These are phyloP conservation scores for Phrynocephalus guinanensis DNA, from an alignment of 2,797 vertebrate genomes.

Conservation along the genomic window DNA sequence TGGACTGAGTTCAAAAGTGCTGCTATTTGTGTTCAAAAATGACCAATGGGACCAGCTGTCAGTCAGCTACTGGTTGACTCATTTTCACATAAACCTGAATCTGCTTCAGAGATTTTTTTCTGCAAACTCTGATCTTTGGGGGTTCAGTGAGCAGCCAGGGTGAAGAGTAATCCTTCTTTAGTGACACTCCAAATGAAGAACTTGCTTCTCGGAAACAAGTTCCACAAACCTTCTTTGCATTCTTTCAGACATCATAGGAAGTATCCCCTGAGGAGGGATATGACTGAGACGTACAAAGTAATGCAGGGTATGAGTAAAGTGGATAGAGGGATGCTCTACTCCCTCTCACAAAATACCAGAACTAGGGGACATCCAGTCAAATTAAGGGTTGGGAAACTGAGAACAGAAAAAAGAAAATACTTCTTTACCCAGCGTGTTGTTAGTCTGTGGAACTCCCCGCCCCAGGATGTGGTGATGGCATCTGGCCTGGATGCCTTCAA, in stretches of 20 bases:
- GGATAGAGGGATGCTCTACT: too few relatives aligned
- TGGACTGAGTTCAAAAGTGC: not conserved
- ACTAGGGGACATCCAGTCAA: too few relatives aligned
- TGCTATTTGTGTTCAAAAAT: constrained; percentile 1
- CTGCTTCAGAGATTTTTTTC: not conserved
- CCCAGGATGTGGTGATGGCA: too few relatives aligned
- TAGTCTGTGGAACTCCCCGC: too few relatives aligned
- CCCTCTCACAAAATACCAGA: too few relatives aligned
- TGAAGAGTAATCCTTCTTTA: not conserved
- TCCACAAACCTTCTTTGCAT: not conserved
- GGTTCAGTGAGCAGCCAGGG: not conserved
- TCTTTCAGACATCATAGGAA: not conserved
- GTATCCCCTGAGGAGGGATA: too few relatives aligned
- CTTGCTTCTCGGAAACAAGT: not conserved
- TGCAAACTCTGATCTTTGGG: not conserved
- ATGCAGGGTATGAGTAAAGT: too few relatives aligned
- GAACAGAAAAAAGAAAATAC: too few relatives aligned
- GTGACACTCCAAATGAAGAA: not conserved
- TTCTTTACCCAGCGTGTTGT: too few relatives aligned
- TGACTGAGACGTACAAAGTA: too few relatives aligned
- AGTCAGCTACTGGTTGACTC: not conserved
- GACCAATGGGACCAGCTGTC: not conserved
- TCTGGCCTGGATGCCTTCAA: too few relatives aligned
- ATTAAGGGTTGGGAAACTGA: too few relatives aligned
- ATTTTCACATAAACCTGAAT: not conserved